Evolutionary conservation across 1,140 invertebrate species (phyloP).

Genomic region (Elysia chlorotica): DNA sequence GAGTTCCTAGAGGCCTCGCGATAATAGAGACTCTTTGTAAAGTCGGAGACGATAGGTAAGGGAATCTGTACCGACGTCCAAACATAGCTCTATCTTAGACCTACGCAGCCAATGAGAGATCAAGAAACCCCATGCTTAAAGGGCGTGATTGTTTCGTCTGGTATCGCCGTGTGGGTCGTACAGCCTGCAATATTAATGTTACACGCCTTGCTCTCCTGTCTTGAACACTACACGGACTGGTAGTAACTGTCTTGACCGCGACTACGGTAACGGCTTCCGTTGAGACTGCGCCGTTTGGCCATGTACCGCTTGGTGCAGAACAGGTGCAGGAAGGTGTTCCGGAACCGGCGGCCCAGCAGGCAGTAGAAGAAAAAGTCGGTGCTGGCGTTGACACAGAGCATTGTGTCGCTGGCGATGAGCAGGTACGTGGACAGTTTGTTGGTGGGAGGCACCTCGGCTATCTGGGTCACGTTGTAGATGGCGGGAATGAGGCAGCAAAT

Average conservation of each 20-base stretch:
- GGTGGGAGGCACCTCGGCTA: slow-evolving; percentile 6
- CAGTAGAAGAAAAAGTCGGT: slow-evolving; percentile 77
- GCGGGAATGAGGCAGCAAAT: slow-evolving; percentile 28
- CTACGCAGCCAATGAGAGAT: no score
- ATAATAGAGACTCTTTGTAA: no score
- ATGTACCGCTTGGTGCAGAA: slow-evolving; percentile 68
- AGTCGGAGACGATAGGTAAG: no score
- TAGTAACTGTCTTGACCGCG: background rate
- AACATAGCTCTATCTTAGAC: no score
- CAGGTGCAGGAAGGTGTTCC: slow-evolving; percentile 81
- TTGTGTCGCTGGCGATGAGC: slow-evolving; percentile 74
- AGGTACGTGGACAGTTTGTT: slow-evolving; percentile 46
- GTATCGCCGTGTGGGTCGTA: background rate
- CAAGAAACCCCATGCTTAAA: background rate
- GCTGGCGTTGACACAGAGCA: slow-evolving; percentile 70
- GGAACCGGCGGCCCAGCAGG: slow-evolving; percentile 94
- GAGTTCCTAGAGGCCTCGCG: no score
- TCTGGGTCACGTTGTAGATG: slow-evolving; percentile 26
- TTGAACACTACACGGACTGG: background rate
- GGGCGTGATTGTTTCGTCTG: background rate
- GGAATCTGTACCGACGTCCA: no score
- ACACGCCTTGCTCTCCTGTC: background rate
- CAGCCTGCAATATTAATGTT: background rate
- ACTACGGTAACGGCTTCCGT: background rate
- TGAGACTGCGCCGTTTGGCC: background rate